A percentile compares a stretch with the other conserved stretches of the same genome.
Evolutionary conservation across 2,888 invertebrate genomes (phyloP).

Genomic region (Drosophila nigritarsus): DNA sequence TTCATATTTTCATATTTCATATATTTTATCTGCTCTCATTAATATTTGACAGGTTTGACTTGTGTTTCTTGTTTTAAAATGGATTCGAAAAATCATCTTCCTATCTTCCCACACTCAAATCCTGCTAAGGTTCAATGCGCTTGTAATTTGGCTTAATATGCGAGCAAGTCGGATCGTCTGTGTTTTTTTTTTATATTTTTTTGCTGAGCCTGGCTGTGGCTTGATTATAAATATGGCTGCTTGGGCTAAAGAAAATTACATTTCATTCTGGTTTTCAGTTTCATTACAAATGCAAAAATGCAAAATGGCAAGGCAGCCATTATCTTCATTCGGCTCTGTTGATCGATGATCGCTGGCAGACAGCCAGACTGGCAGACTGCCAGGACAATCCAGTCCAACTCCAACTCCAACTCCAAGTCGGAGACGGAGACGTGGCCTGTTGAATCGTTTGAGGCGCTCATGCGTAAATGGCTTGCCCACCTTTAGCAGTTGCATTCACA

Average conservation of each 20-base stretch:
- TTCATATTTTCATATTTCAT: too few relatives aligned
- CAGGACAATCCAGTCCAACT: constrained; percentile 28
- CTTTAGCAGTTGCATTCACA: constrained; percentile 76
- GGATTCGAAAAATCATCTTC: too few relatives aligned
- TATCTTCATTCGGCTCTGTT: constrained; percentile 67
- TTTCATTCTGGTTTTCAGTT: constrained; percentile 83
- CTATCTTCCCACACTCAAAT: constrained; percentile 14
- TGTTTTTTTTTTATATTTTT: constrained; percentile 3
- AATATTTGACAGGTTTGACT: background rate
- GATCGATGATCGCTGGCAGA: constrained; percentile 69
- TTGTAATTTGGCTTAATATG: constrained; percentile 18
- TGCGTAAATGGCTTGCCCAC: constrained; percentile 72
- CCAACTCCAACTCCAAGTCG: constrained; percentile 19
- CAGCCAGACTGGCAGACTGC: constrained; percentile 4
- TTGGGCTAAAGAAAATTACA: constrained; percentile 67
- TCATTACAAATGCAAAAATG: constrained; percentile 84
- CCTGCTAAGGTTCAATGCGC: constrained; percentile 46
- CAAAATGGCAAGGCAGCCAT: constrained; percentile 79
- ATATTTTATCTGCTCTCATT: background rate
- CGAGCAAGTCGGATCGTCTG: constrained; percentile 11
- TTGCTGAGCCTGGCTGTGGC: background rate
- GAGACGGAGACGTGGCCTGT: constrained; percentile 30
- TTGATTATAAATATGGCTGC: constrained; percentile 33
- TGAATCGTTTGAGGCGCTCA: constrained; percentile 73
- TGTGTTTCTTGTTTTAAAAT: too few relatives aligned